These are phyloP conservation scores for Rhinichthys klamathensis DNA, from an alignment of 2,113 vertebrate species.

Conservation along the genomic window DNA sequence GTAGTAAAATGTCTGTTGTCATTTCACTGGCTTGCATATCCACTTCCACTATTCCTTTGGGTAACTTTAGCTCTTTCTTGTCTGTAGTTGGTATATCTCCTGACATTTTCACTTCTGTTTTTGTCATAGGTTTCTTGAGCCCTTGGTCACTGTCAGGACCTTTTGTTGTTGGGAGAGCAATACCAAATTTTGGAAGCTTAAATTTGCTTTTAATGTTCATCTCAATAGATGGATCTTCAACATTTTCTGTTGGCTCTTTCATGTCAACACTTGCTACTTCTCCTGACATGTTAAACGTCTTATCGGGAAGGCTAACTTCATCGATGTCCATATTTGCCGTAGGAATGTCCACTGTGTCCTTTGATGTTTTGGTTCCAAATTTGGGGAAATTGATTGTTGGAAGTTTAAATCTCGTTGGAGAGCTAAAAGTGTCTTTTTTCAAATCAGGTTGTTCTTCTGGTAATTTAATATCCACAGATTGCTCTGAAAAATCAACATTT, in stretches of 20 bases:
- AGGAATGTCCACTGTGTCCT: not conserved
- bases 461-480: slow-evolving; percentile 44
- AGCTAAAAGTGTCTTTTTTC: slow-evolving; percentile 21
- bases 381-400: slow-evolving; percentile 53
- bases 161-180: slow-evolving; percentile 34
- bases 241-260: not conserved
- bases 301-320: slow-evolving; percentile 24
- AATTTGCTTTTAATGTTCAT: slow-evolving; percentile 37
- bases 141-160: not conserved
- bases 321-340: slow-evolving; percentile 20
- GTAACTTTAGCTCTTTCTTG: slow-evolving; percentile 1
- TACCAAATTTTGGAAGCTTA: slow-evolving; percentile 48
- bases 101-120: slow-evolving; percentile 14
- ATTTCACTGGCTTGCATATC: slow-evolving; percentile 5
- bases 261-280: not conserved
- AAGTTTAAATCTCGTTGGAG: slow-evolving; percentile 56
- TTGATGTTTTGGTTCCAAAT: slow-evolving; percentile 51
- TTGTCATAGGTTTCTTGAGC: not conserved
- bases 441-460: slow-evolving; percentile 41
- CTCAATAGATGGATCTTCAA: not conserved
- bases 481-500: slow-evolving; percentile 17
- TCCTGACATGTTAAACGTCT: not conserved
- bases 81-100: slow-evolving; percentile 1
- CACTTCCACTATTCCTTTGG: slow-evolving; percentile 21
- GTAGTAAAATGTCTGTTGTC: slow-evolving; percentile 31